Evolutionary conservation across 2,113 vertebrate species (phyloP).

Genomic region (Hipposideros armiger): DNA sequence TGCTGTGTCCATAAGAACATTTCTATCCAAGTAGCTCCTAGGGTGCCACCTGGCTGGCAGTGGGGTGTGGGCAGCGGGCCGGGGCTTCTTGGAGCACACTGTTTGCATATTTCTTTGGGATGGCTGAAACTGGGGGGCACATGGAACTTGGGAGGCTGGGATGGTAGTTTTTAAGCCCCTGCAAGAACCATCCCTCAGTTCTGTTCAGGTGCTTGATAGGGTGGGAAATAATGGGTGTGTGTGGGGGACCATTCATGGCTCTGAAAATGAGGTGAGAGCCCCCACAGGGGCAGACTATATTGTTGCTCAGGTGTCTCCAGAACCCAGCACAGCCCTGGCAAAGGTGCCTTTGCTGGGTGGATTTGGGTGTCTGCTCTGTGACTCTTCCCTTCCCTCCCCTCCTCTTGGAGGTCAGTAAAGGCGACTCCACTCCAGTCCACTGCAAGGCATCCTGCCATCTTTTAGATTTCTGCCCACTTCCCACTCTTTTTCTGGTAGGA

Average conservation of each 20-base stretch:
- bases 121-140: neutral
- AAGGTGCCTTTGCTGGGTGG: neutral
- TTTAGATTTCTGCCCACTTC: neutral
- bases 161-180: neutral
- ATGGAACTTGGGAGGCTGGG: neutral
- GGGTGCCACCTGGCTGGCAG: neutral
- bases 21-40: neutral
- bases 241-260: neutral
- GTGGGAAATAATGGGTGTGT: neutral
- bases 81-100: neutral
- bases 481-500: neutral
- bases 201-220: neutral
- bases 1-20: neutral
- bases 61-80: neutral
- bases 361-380: neutral
- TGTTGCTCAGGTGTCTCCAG: neutral
- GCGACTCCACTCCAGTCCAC: neutral
- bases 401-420: neutral
- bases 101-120: neutral
- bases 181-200: neutral
- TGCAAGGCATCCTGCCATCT: neutral
- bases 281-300: neutral
- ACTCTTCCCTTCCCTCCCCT: neutral
- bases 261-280: neutral
- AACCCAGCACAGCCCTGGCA: neutral